Evolutionary conservation across 2,797 vertebrate genomes (phyloP), one percentile per base, ranked within the genome.

Genomic region (Pseudomugil gertrudae): DNA sequence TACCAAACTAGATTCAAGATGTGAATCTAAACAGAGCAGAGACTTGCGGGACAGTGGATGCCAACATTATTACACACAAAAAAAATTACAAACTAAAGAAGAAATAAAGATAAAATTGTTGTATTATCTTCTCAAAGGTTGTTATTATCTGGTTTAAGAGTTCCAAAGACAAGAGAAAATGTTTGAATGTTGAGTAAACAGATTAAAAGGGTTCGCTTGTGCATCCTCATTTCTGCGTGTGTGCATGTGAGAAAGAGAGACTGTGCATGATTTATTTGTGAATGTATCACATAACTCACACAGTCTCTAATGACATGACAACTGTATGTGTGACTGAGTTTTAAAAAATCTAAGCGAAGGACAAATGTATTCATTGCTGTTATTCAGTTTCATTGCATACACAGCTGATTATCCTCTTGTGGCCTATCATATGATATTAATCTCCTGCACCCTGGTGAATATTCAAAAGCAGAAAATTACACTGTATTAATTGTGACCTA

Each of bases 1-100:
- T 90, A 7, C 81, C 88, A 29, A 87, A 69, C 69, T 92, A 64
- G 88, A 24, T 15, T 68, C 57, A 30, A 26, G 23, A 1, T 5
- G 6, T 33, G 48, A 59, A 27, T n/a, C 60, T 19, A 11, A 57
- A 53, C 8, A 6, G 15, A 66, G 3, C 13, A 29, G 3, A 35
- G 15, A 56, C 3, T n/a, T 33, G 9, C 64, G 38, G 43, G 57
- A 54, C 5, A 30, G 19, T 26, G 38, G 67, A 74, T 24, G 26
- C 33, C 62, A 64, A 7, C 43, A 50, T 33, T 26, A 69, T 33
- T 0, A 43, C 43, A 27, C 27, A 47, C 17, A 43, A 56, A 57
- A 56, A 57, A 75, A 48, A 5, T 5, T n/a, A 57, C 13, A 27
- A 19, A 57, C 5, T 47, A 3, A 47, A 21, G 21, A 47, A 47